Conservation (phyloP, 2,797 vertebrate species). For the Fundulus diaphanus region DNA sequence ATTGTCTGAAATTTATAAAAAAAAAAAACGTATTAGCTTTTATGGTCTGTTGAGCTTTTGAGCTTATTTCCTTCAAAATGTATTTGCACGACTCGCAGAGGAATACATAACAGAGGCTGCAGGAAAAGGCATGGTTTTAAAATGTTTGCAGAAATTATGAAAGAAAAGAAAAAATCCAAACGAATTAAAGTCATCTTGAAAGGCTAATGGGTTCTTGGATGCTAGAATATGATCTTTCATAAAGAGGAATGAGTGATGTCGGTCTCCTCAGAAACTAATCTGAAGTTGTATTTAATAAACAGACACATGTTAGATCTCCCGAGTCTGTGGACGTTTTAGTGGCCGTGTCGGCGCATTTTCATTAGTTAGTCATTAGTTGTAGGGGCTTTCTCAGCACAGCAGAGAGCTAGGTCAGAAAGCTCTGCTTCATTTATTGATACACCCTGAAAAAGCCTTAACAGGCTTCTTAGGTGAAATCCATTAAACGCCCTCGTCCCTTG, state of each 20-base stretch:
- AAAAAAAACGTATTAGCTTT: neutral
- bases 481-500: neutral
- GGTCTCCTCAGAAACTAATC: neutral
- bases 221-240: neutral
- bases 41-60: too few species aligned
- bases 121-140: too few species aligned
- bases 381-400: conserved; percentile 45
- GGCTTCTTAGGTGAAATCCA: conserved; percentile 11
- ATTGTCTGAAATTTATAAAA: neutral
- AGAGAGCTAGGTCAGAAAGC: conserved; percentile 40
- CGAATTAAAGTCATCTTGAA: neutral
- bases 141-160: neutral
- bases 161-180: neutral
- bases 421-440: conserved; percentile 39
- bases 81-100: neutral
- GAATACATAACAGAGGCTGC: neutral
- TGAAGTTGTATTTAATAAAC: neutral
- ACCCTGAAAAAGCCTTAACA: conserved; percentile 15
- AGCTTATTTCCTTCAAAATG: neutral
- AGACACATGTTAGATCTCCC: neutral
- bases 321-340: neutral
- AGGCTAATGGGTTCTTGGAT: neutral
- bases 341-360: neutral
- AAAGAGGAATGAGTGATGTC: neutral
- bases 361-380: conserved; percentile 25